A percentile compares a stretch with the other conserved stretches of the same genome.
Evolutionary conservation across 2,888 invertebrate species (phyloP).

Genomic region (Tiliacea aurago): DNA sequence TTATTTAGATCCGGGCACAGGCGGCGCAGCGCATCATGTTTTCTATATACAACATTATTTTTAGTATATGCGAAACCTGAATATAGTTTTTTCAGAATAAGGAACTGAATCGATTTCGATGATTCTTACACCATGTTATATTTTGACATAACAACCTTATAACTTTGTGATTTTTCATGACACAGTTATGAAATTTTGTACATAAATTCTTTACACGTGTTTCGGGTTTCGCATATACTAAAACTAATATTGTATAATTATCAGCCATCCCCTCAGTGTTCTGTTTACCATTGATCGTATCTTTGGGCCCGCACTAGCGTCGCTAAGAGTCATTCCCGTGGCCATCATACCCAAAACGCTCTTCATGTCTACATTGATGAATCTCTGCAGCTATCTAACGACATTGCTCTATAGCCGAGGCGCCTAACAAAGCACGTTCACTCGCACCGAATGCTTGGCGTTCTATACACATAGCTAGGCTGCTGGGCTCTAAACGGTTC

Average conservation of each 20-base stretch:
- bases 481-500: constrained; percentile 24
- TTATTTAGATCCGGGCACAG: neutral
- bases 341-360: neutral
- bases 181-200: no score
- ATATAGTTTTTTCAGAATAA: no score
- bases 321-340: neutral
- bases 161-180: no score
- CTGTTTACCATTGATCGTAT: neutral
- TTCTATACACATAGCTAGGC: constrained; percentile 8
- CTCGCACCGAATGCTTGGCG: constrained; percentile 6
- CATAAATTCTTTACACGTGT: no score
- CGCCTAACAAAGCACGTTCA: constrained; percentile 8
- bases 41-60: no score
- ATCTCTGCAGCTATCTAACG: neutral
- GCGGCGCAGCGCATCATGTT: neutral
- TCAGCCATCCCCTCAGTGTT: neutral
- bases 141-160: no score
- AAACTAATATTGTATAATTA: no score
- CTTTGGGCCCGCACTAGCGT: neutral
- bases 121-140: no score
- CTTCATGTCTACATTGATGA: neutral
- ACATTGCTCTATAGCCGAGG: neutral
- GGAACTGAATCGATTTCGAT: no score
- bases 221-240: no score
- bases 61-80: no score